Conservation (phyloP, 2,888 invertebrate genomes). For the Antheraea yamamai region DNA sequence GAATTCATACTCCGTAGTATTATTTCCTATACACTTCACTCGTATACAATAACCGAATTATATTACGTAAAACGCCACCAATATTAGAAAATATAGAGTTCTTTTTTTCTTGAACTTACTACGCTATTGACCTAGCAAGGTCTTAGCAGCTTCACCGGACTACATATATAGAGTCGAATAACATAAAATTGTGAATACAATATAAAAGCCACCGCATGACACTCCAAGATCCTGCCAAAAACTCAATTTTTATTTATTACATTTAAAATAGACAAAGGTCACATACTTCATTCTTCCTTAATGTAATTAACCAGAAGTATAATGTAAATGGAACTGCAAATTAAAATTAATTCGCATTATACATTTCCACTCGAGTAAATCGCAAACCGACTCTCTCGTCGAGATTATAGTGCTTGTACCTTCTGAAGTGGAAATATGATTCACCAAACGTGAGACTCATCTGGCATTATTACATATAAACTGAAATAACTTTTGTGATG, state of each 20-base stretch:
- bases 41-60: too few species aligned
- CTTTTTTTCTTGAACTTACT: too few species aligned
- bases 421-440: conserved; percentile 13
- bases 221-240: too few species aligned
- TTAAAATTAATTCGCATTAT: conserved; percentile 3
- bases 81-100: too few species aligned
- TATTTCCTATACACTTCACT: too few species aligned
- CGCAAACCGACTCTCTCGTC: conserved; percentile 4
- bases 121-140: too few species aligned
- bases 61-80: too few species aligned
- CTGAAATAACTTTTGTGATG: conserved; percentile 1
- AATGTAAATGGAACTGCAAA: background rate
- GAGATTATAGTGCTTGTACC: background rate
- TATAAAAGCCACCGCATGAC: too few species aligned
- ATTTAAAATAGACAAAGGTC: background rate
- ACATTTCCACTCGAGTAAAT: conserved; percentile 8
- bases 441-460: conserved; percentile 1
- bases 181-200: too few species aligned
- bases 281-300: background rate
- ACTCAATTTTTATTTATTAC: background rate
- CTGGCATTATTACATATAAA: conserved; percentile 1
- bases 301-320: background rate
- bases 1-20: too few species aligned
- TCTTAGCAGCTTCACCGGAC: too few species aligned
- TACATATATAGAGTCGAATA: too few species aligned